phyloP scores from a whole-genome alignment of 2,113 vertebrate genomes.

The Solea senegalensis region DNA sequence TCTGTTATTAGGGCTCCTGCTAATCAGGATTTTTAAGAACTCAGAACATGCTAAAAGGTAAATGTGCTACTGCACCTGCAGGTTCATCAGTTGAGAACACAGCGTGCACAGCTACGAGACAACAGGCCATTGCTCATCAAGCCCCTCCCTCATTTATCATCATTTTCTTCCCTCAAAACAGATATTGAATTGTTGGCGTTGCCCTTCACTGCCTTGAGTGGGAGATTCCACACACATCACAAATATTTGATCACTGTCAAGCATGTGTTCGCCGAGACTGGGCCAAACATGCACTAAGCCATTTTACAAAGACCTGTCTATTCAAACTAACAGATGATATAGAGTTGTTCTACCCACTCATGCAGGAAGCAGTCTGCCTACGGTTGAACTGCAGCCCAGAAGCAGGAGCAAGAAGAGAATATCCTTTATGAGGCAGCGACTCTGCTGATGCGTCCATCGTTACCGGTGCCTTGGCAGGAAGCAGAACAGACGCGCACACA shows the following conservation, averaged over 20 bases:
- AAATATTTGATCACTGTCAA: constrained; percentile 76
- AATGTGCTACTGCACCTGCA: constrained; percentile 22
- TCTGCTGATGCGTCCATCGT: constrained; percentile 55
- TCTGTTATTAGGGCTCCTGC: constrained; percentile 43
- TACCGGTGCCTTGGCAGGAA: constrained; percentile 53
- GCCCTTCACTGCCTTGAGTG: constrained; percentile 60
- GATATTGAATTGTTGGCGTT: constrained; percentile 63
- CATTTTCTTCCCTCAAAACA: constrained; percentile 63
- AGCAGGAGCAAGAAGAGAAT: constrained; percentile 50
- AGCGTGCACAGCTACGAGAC: constrained; percentile 12
- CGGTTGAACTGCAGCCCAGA: constrained; percentile 74
- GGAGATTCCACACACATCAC: constrained; percentile 60
- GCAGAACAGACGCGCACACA: constrained; percentile 55
- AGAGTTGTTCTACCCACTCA: constrained; percentile 70
- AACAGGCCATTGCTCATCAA: constrained; percentile 47
- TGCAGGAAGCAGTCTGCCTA: constrained; percentile 68
- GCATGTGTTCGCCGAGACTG: constrained; percentile 62
- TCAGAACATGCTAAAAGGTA: constrained; percentile 33
- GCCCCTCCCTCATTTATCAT: constrained; percentile 60
- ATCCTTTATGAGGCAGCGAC: constrained; percentile 65
- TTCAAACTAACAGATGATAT: constrained; percentile 70
- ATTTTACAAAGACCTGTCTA: constrained; percentile 58
- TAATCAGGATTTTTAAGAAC: constrained; percentile 55
- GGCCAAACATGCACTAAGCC: constrained; percentile 67
- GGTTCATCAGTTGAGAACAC: constrained; percentile 9